Evolutionary conservation across 92 coral and sea anemone species (phyloP).

Genomic region (Scolanthus callimorphus): DNA sequence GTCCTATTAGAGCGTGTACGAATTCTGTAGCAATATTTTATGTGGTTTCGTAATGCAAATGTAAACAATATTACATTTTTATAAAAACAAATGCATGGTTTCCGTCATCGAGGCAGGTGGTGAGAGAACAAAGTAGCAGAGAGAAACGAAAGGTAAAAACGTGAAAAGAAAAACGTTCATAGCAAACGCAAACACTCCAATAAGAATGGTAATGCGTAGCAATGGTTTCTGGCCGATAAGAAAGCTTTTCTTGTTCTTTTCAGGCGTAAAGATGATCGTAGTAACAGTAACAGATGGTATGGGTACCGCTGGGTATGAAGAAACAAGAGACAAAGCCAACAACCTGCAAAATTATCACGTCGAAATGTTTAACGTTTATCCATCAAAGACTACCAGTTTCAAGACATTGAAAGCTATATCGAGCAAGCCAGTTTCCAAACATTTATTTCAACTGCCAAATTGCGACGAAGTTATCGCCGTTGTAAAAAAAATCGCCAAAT

Average conservation of each 20-base stretch:
- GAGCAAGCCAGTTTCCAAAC: neutral
- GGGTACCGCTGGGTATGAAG: conserved; percentile 1
- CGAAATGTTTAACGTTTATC: conserved; percentile 16
- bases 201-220: too few relatives aligned
- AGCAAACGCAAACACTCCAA: too few relatives aligned
- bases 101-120: too few relatives aligned
- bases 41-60: too few relatives aligned
- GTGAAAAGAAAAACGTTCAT: too few relatives aligned
- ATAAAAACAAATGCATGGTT: too few relatives aligned
- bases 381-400: conserved; percentile 1
- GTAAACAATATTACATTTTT: too few relatives aligned
- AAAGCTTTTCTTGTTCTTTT: neutral
- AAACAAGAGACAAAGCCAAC: neutral
- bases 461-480: neutral
- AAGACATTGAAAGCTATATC: neutral
- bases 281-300: conserved; percentile 15
- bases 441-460: neutral
- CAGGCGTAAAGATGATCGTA: conserved; percentile 12
- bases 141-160: too few relatives aligned
- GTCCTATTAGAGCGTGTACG: too few relatives aligned
- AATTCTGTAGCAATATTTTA: too few relatives aligned
- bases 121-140: too few relatives aligned
- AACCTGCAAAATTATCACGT: conserved; percentile 9
- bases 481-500: neutral
- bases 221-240: too few relatives aligned